A percentile compares a stretch with the other conserved stretches of the same genome.
These are phyloP conservation scores for Phortica okadai DNA, from an alignment of 2,888 invertebrate genomes.

Conservation along the genomic window DNA sequence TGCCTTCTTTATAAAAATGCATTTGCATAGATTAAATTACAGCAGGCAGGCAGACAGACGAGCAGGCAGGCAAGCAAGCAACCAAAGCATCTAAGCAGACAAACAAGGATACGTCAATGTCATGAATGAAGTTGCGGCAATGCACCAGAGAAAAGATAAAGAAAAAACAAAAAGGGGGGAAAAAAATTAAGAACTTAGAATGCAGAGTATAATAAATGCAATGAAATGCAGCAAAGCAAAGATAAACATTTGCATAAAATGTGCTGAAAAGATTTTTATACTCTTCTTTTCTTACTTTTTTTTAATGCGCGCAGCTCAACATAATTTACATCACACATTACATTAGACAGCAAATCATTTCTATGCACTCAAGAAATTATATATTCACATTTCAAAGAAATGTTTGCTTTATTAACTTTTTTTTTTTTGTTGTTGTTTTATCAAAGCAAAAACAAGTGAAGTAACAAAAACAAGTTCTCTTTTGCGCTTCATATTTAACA, in stretches of 20 bases:
- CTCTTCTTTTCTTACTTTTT: background rate
- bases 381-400: too few species aligned
- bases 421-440: background rate
- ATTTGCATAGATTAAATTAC: slow-evolving; percentile 34
- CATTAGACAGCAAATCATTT: background rate
- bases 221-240: slow-evolving; percentile 36
- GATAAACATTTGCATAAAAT: slow-evolving; percentile 61
- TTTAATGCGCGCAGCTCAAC: background rate
- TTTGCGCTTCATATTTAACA: background rate
- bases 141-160: slow-evolving; percentile 42
- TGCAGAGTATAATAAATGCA: slow-evolving; percentile 30
- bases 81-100: slow-evolving; percentile 4
- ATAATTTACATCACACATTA: slow-evolving; percentile 46
- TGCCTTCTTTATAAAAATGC: slow-evolving; percentile 25
- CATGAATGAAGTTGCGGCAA: slow-evolving; percentile 33
- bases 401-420: background rate
- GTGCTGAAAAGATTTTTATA: slow-evolving; percentile 37
- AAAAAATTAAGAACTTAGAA: slow-evolving; percentile 54
- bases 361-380: background rate
- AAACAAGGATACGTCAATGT: slow-evolving; percentile 29
- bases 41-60: slow-evolving; percentile 1
- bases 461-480: background rate
- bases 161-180: background rate
- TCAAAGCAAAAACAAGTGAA: background rate
- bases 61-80: background rate